Conservation (phyloP, 2,113 vertebrate species). For the Sardina pilchardus region DNA sequence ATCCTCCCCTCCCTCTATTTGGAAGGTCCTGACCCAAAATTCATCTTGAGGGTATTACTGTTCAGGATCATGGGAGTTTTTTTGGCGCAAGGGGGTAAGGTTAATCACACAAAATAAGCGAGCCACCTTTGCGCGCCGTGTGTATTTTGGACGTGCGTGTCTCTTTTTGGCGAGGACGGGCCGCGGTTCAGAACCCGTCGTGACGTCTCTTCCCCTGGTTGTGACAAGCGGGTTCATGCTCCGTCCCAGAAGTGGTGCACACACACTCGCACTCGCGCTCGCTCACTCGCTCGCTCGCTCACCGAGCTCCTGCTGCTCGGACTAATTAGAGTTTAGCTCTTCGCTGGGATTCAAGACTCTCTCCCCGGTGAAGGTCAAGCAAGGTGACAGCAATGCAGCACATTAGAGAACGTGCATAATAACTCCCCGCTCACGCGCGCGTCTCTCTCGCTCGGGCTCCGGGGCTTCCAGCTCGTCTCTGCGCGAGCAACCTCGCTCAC, state of each 20-base stretch:
- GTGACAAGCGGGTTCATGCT: neutral
- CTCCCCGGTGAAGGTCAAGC: constrained; percentile 7
- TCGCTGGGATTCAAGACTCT: constrained; percentile 9
- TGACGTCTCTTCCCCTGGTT: neutral
- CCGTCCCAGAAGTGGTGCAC: neutral
- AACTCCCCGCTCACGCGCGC: neutral
- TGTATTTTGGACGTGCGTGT: neutral
- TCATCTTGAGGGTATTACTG: constrained; percentile 64
- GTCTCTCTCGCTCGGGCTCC: neutral
- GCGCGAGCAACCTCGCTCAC: neutral
- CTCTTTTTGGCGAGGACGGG: neutral
- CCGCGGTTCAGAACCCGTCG: neutral
- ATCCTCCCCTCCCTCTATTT: constrained; percentile 66
- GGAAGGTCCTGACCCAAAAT: constrained; percentile 68
- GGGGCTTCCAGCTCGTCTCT: neutral
- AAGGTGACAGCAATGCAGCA: neutral
- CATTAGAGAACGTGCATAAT: neutral
- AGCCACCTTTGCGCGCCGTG: neutral
- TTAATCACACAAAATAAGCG: neutral
- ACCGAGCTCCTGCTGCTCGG: neutral
- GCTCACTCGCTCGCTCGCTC: neutral
- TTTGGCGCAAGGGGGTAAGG: constrained; percentile 23
- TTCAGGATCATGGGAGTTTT: constrained; percentile 48
- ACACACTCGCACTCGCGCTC: neutral
- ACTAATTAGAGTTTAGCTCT: constrained; percentile 20